phyloP scores from a whole-genome alignment of 1,140 invertebrate species.

The Macrobrachium nipponense region DNA sequence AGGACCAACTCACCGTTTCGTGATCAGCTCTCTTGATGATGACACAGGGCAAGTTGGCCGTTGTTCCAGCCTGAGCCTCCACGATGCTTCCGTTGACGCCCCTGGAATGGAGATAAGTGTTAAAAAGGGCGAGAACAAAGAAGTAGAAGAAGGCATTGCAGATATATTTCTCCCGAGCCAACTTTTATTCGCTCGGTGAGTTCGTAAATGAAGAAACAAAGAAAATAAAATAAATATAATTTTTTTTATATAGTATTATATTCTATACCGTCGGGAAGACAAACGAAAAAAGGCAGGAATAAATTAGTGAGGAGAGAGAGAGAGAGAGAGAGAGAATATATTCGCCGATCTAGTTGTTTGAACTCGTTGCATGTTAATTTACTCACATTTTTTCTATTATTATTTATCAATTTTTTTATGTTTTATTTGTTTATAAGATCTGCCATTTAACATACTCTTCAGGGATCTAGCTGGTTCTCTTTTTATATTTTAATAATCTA shows the following conservation, averaged over 20 bases:
- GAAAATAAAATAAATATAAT: no score
- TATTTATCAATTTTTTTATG: no score
- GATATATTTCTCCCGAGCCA: not conserved
- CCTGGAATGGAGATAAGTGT: not conserved
- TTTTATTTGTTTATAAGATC: no score
- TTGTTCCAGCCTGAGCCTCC: conserved; percentile 39
- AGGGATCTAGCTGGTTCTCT: not conserved
- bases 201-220: no score
- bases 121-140: no score
- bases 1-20: conserved; percentile 34
- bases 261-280: not conserved
- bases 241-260: not conserved
- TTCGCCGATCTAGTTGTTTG: no score
- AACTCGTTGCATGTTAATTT: no score
- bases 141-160: not conserved
- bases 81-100: conserved; percentile 37
- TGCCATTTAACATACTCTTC: no score
- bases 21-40: conserved; percentile 43
- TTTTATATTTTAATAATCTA: not conserved
- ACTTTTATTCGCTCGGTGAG: no score
- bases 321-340: conserved; percentile 9
- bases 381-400: no score
- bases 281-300: not conserved
- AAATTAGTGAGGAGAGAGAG: not conserved
- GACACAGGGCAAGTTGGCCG: conserved; percentile 36